Evolutionary conservation across 2,797 vertebrate species (phyloP).

Genomic region (Chelmon rostratus): DNA sequence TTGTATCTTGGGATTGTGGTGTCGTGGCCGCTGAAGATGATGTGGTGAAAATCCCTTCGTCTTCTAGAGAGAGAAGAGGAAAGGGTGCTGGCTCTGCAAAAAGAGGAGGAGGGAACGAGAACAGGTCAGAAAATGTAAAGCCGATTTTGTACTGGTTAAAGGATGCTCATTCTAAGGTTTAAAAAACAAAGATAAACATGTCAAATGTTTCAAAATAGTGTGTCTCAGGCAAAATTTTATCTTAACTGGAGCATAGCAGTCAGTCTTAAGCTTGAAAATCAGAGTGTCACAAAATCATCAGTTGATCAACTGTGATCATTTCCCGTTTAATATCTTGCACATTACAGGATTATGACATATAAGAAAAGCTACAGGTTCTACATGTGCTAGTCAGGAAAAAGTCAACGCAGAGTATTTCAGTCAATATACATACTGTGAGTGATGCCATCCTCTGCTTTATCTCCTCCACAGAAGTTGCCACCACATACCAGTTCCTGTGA

Average conservation of each 20-base stretch:
- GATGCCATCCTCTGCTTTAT: constrained; percentile 69
- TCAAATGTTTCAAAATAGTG: neutral
- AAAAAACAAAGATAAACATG: neutral
- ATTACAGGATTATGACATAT: neutral
- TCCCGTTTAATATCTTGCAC: neutral
- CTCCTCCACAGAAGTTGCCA: constrained; percentile 50
- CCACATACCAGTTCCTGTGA: constrained; percentile 71
- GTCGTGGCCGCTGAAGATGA: constrained; percentile 80
- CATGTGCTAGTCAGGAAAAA: neutral
- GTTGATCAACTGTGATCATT: too few species aligned
- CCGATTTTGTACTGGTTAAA: neutral
- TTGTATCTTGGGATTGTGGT: constrained; percentile 72
- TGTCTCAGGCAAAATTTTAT: too few species aligned
- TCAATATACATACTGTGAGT: constrained; percentile 69
- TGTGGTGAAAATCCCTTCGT: constrained; percentile 86
- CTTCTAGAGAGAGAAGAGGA: constrained; percentile 87
- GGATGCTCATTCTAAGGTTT: neutral
- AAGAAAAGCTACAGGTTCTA: neutral
- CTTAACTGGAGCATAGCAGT: too few species aligned
- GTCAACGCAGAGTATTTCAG: neutral
- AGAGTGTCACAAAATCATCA: neutral
- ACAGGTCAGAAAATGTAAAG: neutral
- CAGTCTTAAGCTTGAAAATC: neutral
- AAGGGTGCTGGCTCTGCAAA: constrained; percentile 86
- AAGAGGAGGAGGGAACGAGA: constrained; percentile 6